Conservation (phyloP, 2,888 invertebrate genomes). For the Megaustenia siamemsis region DNA sequence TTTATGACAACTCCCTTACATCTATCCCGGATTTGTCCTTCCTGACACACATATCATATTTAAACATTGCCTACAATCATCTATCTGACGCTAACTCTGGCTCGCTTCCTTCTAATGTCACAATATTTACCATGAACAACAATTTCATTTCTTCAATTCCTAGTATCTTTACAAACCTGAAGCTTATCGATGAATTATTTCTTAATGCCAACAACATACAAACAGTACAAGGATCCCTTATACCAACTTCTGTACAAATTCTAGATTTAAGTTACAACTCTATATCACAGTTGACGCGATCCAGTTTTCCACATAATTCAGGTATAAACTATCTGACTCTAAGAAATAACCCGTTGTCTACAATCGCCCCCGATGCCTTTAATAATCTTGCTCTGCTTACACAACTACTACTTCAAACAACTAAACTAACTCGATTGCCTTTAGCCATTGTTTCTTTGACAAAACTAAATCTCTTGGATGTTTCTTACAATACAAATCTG, state of each 20-base stretch:
- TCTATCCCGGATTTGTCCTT: neutral
- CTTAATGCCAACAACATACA: neutral
- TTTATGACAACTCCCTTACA: neutral
- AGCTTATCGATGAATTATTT: neutral
- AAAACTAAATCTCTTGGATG: neutral
- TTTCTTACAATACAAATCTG: neutral
- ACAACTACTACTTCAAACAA: neutral
- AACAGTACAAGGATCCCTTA: neutral
- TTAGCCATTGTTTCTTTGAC: neutral
- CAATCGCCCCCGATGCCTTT: neutral
- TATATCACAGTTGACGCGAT: neutral
- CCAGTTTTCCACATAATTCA: neutral
- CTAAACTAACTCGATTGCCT: neutral
- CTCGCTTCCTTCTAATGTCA: neutral
- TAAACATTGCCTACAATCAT: neutral
- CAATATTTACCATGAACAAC: neutral
- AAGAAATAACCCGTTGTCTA: neutral
- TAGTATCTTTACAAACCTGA: neutral
- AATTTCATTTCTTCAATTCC: neutral
- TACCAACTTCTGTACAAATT: neutral
- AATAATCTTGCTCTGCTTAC: neutral
- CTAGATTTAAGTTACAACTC: neutral
- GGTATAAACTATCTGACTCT: neutral
- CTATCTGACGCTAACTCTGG: neutral
- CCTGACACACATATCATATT: neutral